phyloP scores from a whole-genome alignment of 2,113 vertebrate species.

The Cyanoliseus patagonus region DNA sequence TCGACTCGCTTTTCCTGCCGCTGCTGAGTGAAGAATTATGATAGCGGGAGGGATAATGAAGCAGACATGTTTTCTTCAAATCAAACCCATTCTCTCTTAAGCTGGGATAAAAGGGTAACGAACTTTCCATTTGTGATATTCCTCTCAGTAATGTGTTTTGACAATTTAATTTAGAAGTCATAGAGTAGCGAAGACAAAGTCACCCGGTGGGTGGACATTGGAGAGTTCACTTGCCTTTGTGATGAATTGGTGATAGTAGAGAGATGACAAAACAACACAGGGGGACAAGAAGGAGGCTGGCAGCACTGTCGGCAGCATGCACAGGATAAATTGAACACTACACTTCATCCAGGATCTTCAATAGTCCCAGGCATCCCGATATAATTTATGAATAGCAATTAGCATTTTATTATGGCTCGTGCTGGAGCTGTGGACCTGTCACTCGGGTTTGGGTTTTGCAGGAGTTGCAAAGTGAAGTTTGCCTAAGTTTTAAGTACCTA shows the following conservation, averaged over 20 bases:
- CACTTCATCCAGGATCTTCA: slow-evolving; percentile 55
- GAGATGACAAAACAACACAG: slow-evolving; percentile 69
- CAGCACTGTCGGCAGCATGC: slow-evolving; percentile 1
- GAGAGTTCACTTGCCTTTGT: slow-evolving; percentile 56
- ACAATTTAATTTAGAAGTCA: slow-evolving; percentile 73
- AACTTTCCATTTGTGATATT: slow-evolving; percentile 19
- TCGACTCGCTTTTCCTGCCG: not conserved
- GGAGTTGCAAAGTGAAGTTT: not conserved
- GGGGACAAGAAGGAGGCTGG: slow-evolving; percentile 53
- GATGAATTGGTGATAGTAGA: slow-evolving; percentile 66
- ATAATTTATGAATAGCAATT: slow-evolving; percentile 61
- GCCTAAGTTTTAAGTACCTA: not conserved
- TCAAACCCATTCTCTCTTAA: not conserved
- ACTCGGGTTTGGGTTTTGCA: not conserved
- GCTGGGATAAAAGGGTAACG: slow-evolving; percentile 41
- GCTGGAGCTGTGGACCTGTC: not conserved
- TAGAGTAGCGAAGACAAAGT: slow-evolving; percentile 59
- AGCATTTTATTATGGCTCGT: slow-evolving; percentile 18
- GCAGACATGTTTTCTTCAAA: slow-evolving; percentile 26
- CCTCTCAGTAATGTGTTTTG: slow-evolving; percentile 63
- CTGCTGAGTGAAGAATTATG: slow-evolving; percentile 31
- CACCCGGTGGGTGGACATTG: slow-evolving; percentile 59
- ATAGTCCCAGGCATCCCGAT: not conserved
- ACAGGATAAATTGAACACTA: slow-evolving; percentile 44
- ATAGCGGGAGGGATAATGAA: slow-evolving; percentile 36